These are phyloP conservation scores for Rhinoderma darwinii DNA, from an alignment of 2,113 vertebrate genomes.

Conservation along the genomic window DNA sequence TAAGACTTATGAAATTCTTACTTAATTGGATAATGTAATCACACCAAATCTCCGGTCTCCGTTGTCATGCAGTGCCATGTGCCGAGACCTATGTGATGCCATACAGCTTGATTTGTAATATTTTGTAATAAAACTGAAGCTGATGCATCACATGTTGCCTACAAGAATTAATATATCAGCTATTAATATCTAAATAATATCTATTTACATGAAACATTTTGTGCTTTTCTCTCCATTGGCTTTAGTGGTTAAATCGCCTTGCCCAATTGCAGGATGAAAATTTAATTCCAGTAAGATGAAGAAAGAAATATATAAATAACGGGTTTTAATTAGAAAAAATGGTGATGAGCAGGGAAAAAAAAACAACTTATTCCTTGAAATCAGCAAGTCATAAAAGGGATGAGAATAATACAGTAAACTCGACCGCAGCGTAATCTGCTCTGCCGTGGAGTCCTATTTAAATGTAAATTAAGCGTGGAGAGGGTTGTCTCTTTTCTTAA, in stretches of 20 bases:
- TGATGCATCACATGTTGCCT: background rate
- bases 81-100: background rate
- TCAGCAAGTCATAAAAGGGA: conserved; percentile 55
- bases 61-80: background rate
- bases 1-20: too few relatives aligned
- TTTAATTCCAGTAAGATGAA: conserved; percentile 45
- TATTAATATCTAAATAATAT: conserved; percentile 27
- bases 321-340: conserved; percentile 65
- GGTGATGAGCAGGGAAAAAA: conserved; percentile 57
- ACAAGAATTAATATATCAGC: background rate
- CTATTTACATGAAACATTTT: background rate
- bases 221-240: background rate
- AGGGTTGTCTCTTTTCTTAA: conserved; percentile 58
- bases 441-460: conserved; percentile 68
- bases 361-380: conserved; percentile 57
- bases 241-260: conserved; percentile 15
- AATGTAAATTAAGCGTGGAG: conserved; percentile 71
- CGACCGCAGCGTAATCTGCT: conserved; percentile 65
- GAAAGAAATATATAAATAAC: conserved; percentile 51
- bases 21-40: background rate
- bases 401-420: conserved; percentile 63
- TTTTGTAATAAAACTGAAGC: background rate
- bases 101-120: background rate
- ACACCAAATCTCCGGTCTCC: background rate
- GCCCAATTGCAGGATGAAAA: conserved; percentile 18